Conservation (phyloP, 1,140 invertebrate genomes). For the Nomia melanderi region DNA sequence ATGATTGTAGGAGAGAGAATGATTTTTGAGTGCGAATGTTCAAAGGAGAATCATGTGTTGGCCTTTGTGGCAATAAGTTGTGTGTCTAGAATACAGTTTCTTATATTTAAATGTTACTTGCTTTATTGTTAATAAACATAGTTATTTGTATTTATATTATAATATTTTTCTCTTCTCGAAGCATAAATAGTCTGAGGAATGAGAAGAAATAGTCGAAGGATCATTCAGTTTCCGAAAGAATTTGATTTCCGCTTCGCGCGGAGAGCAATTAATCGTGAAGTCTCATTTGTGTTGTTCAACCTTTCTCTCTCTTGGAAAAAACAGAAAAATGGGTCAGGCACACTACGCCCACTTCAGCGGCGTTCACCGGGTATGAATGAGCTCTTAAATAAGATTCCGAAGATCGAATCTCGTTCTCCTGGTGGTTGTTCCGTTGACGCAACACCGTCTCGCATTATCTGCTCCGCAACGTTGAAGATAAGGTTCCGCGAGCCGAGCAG, state of each 20-base stretch:
- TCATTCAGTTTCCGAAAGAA: background rate
- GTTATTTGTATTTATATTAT: no score
- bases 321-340: constrained; percentile 52
- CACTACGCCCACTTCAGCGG: constrained; percentile 32
- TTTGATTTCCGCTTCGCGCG: background rate
- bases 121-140: no score
- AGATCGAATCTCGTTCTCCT: constrained; percentile 40
- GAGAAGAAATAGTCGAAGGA: background rate
- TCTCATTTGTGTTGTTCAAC: constrained; percentile 1
- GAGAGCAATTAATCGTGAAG: constrained; percentile 19
- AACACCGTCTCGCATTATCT: constrained; percentile 7
- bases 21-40: no score
- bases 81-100: no score
- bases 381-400: constrained; percentile 37
- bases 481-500: background rate
- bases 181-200: no score
- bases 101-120: no score
- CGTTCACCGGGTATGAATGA: constrained; percentile 34
- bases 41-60: no score
- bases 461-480: constrained; percentile 9
- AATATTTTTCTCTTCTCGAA: no score
- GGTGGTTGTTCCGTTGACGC: no score
- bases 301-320: constrained; percentile 6
- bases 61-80: no score
- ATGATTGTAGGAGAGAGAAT: no score